Evolutionary conservation across 2,113 vertebrate genomes (phyloP).

Genomic region (Pristiophorus japonicus): DNA sequence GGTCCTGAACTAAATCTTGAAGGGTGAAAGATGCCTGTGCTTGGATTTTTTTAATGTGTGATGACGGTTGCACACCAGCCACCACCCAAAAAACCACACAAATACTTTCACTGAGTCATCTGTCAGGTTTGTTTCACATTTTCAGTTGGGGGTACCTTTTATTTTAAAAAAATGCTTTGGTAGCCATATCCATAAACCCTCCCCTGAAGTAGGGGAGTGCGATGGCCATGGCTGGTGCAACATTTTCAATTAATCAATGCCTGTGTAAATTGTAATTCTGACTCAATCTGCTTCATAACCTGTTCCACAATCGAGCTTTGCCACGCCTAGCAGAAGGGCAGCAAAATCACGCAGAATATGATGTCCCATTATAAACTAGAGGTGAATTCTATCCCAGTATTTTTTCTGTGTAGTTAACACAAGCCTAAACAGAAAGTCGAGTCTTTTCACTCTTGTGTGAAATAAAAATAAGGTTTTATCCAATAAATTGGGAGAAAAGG

Average conservation of each 20-base stretch:
- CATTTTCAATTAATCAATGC: background rate
- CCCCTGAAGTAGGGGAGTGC: background rate
- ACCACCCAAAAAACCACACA: too few relatives aligned
- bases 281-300: background rate
- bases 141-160: background rate
- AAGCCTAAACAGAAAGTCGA: too few relatives aligned
- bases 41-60: too few relatives aligned
- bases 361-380: background rate
- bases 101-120: background rate
- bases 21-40: too few relatives aligned
- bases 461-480: background rate
- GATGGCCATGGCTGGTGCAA: background rate
- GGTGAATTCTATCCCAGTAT: background rate
- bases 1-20: too few relatives aligned
- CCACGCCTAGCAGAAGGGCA: background rate
- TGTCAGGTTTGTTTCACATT: background rate
- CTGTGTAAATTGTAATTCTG: background rate
- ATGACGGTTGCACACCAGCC: too few relatives aligned
- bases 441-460: background rate
- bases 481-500: background rate
- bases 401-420: too few relatives aligned
- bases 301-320: background rate
- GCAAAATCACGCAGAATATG: background rate
- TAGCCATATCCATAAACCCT: background rate
- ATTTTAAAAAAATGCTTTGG: background rate